Evolutionary conservation across 2,888 invertebrate species (phyloP).

Genomic region (Sphaerophoria taeniata): DNA sequence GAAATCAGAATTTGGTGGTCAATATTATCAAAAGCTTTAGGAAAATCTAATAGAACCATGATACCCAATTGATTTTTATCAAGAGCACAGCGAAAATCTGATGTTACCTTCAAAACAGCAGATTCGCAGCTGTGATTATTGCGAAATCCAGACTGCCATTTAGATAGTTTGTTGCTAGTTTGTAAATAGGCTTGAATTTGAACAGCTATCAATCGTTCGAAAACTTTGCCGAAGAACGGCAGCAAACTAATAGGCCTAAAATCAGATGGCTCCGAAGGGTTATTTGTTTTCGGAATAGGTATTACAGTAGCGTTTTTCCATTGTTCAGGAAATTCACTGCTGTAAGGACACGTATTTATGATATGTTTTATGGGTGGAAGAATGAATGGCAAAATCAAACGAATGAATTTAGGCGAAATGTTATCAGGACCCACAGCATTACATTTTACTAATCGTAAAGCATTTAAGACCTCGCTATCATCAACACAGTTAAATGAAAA

Average conservation of each 20-base stretch:
- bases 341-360: background rate
- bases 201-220: background rate
- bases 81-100: background rate
- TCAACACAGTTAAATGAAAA: too few relatives aligned
- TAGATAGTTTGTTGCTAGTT: background rate
- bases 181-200: background rate
- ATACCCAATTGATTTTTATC: too few relatives aligned
- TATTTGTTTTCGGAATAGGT: background rate
- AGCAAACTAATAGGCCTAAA: slow-evolving; percentile 1
- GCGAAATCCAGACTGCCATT: too few relatives aligned
- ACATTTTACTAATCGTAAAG: background rate
- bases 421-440: background rate
- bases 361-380: background rate
- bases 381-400: background rate
- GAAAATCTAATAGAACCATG: too few relatives aligned
- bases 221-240: background rate
- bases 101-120: background rate
- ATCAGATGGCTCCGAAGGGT: background rate
- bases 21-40: too few relatives aligned
- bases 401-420: background rate
- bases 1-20: too few relatives aligned
- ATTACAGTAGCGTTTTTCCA: background rate
- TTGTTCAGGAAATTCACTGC: background rate
- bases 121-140: background rate
- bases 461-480: background rate